Evolutionary conservation across 2,888 invertebrate species (phyloP).

Genomic region (Cheilosia pagana): DNA sequence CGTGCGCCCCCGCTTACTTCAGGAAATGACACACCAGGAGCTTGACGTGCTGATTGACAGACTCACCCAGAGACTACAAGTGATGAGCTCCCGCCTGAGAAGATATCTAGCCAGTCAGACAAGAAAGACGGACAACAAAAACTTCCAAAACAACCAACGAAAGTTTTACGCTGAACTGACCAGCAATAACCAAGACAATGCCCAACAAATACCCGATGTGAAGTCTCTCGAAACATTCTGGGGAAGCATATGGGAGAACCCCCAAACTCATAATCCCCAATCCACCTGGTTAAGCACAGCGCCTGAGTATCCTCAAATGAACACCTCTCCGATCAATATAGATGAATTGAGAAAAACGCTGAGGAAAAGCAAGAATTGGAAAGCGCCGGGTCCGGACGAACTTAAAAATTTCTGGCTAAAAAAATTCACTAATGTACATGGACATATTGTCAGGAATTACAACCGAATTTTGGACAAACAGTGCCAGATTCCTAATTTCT

Average conservation of each 20-base stretch:
- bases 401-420: conserved; percentile 12
- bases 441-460: conserved; percentile 1
- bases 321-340: not conserved
- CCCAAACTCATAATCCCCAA: not conserved
- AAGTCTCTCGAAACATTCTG: not conserved
- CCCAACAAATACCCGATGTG: not conserved
- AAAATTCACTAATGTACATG: conserved; percentile 14
- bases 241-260: conserved; percentile 17
- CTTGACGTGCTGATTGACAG: conserved; percentile 7
- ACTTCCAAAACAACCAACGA: not conserved
- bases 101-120: conserved; percentile 16
- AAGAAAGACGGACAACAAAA: not conserved
- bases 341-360: too few relatives aligned
- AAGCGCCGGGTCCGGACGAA: too few relatives aligned
- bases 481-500: not conserved
- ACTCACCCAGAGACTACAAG: conserved; percentile 19
- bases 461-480: conserved; percentile 11
- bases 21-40: conserved; percentile 2
- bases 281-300: not conserved
- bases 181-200: not conserved
- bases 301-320: conserved; percentile 1
- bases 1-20: not conserved
- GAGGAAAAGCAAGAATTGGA: too few relatives aligned
- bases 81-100: conserved; percentile 10
- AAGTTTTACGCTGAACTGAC: conserved; percentile 3